A percentile compares a stretch with the other conserved stretches of the same genome.
Evolutionary conservation across 1,140 invertebrate species (phyloP).

Genomic region (fruit fly (Drosophila melanogaster)): Release_6_plus_ISO1_MT NT_033779.5:4762501-4763000

Average conservation of each 20-base stretch:
- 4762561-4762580: conserved; percentile 52
- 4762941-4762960: too few species aligned
- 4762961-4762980: too few species aligned
- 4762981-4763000: too few species aligned
- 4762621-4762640: conserved; percentile 11
- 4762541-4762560: conserved; percentile 57
- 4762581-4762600: conserved; percentile 69
- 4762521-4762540: conserved; percentile 72
- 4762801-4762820: background rate
- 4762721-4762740: conserved; percentile 63
- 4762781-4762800: too few species aligned
- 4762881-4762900: background rate
- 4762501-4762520: conserved; percentile 64
- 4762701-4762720: conserved; percentile 60
- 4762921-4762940: background rate
- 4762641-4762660: conserved; percentile 3
- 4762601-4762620: conserved; percentile 73
- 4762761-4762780: background rate
- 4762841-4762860: background rate
- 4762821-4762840: background rate
- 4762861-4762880: background rate
- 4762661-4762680: conserved; percentile 59
- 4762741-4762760: conserved; percentile 5
- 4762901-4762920: background rate
- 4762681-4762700: conserved; percentile 51